A percentile compares a stretch with the other conserved stretches of the same genome.
phyloP scores from a whole-genome alignment of 2,797 vertebrate genomes.

The Chaetodon trifasciatus region DNA sequence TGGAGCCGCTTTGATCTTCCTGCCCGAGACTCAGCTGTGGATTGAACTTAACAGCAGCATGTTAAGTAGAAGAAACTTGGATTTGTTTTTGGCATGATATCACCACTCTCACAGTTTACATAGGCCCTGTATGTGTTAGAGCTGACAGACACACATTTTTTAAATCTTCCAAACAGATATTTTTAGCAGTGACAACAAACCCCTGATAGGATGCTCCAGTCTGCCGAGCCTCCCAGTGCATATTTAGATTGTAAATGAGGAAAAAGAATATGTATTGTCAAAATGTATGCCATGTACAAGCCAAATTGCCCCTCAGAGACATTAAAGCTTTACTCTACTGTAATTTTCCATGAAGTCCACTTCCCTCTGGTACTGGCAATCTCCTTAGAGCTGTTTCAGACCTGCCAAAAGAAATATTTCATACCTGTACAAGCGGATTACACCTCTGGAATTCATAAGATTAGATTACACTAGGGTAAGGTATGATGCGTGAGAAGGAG shows the following conservation, averaged over 20 bases:
- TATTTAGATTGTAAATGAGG: neutral
- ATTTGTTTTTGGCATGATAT: neutral
- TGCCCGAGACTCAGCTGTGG: conserved; percentile 27
- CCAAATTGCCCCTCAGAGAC: neutral
- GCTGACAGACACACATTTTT: neutral
- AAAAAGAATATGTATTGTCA: neutral
- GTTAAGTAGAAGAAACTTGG: conserved; percentile 1
- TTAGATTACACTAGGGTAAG: neutral
- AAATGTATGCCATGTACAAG: too few relatives aligned
- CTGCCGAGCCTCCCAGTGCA: neutral
- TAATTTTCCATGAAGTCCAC: neutral
- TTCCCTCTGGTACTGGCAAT: neutral
- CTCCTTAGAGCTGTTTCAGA: neutral
- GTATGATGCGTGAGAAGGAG: neutral
- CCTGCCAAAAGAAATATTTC: neutral
- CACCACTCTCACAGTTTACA: neutral
- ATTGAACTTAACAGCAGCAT: neutral
- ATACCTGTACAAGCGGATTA: neutral
- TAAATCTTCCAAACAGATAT: neutral
- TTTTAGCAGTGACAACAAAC: neutral
- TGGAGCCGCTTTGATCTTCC: conserved; percentile 62
- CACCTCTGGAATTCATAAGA: neutral
- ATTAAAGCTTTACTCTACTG: neutral
- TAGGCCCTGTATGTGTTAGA: neutral
- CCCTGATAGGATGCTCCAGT: neutral